Percentiles rank a stretch among this genome's conserved stretches.
Evolutionary conservation across 2,797 vertebrate species (phyloP).

Genomic region (Aeoliscus strigatus): DNA sequence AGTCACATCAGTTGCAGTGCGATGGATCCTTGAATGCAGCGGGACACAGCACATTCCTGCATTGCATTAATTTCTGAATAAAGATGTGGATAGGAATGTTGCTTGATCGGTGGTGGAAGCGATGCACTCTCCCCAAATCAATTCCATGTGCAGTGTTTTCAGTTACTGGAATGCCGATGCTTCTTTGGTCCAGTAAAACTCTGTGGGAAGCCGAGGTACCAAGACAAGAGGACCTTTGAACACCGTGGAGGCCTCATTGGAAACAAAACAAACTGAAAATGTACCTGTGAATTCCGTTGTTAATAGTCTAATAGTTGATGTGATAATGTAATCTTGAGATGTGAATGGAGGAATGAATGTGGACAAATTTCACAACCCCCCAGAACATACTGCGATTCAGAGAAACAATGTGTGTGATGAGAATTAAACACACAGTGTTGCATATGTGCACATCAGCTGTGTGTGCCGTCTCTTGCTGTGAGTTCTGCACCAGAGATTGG

Average conservation of each 20-base stretch:
- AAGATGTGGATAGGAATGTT: constrained; percentile 11
- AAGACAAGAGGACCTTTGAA: background rate
- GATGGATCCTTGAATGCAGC: constrained; percentile 22
- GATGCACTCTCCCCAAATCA: constrained; percentile 26
- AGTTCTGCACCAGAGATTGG: constrained; percentile 23
- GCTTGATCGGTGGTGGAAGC: constrained; percentile 19
- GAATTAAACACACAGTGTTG: background rate
- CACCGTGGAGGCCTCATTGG: no score
- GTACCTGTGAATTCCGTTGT: no score
- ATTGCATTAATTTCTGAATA: constrained; percentile 23
- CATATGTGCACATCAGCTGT: constrained; percentile 8
- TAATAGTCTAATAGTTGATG: no score
- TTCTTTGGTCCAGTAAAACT: constrained; percentile 7
- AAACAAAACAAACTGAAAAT: no score
- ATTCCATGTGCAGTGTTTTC: constrained; percentile 35
- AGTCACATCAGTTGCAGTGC: constrained; percentile 12
- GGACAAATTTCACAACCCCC: no score
- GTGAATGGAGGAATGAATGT: no score
- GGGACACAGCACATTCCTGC: constrained; percentile 50
- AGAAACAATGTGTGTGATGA: no score
- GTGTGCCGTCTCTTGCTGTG: constrained; percentile 15
- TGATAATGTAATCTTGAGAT: no score
- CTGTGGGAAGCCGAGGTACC: constrained; percentile 1
- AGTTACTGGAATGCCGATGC: constrained; percentile 22
- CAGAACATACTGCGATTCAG: background rate